These are phyloP conservation scores for Schizaphis graminum DNA, from an alignment of 2,888 invertebrate genomes.

Conservation along the genomic window DNA sequence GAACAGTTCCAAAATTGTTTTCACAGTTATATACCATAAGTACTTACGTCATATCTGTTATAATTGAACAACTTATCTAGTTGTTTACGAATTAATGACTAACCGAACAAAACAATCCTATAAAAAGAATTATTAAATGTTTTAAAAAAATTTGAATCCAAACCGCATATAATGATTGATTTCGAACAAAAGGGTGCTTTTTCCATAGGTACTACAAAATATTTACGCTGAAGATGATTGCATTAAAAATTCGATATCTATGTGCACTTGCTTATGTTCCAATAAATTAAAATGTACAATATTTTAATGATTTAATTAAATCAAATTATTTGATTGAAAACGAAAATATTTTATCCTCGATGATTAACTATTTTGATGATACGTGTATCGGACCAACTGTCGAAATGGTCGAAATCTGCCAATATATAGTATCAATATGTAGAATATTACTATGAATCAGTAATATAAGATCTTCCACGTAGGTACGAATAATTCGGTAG, in stretches of 20 bases:
- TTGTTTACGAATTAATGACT: background rate
- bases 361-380: too few relatives aligned
- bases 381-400: too few relatives aligned
- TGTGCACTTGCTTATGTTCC: too few relatives aligned
- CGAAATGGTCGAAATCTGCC: too few relatives aligned
- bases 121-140: background rate
- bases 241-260: background rate
- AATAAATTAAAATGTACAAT: too few relatives aligned
- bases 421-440: too few relatives aligned
- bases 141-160: background rate
- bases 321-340: too few relatives aligned
- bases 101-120: background rate
- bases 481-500: too few relatives aligned
- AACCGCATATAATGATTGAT: background rate
- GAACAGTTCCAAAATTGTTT: background rate
- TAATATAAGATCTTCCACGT: too few relatives aligned
- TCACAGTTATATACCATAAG: background rate
- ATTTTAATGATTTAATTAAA: too few relatives aligned
- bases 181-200: background rate
- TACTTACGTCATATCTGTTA: background rate
- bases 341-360: too few relatives aligned
- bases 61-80: background rate
- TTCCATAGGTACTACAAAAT: background rate
- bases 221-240: background rate
- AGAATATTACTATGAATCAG: too few relatives aligned